Percentiles rank a stretch among this genome's conserved stretches.
Evolutionary conservation across 53 echinoderm and acorn worm species (phyloP).

Genomic region (Pentamera pediparva): DNA sequence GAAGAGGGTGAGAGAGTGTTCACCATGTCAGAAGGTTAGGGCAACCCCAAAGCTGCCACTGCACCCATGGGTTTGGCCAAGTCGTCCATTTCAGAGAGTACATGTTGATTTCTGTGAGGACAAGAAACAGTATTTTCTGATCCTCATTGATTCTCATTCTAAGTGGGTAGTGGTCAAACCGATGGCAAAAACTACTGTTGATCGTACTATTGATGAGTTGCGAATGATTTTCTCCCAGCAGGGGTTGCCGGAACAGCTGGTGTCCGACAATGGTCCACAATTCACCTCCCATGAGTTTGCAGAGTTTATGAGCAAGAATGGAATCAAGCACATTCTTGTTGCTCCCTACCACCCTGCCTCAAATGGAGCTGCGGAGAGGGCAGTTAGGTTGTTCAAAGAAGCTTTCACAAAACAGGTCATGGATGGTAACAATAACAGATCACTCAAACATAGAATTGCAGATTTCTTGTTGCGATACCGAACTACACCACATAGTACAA

Average conservation of each 20-base stretch:
- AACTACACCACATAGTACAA: slow-evolving; percentile 47
- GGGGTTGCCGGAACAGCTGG: slow-evolving; percentile 58
- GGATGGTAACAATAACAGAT: slow-evolving; percentile 20
- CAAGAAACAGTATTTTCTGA: slow-evolving; percentile 35
- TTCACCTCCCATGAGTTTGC: slow-evolving; percentile 47
- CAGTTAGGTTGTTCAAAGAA: background rate
- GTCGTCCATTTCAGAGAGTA: slow-evolving; percentile 41
- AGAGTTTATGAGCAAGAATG: slow-evolving; percentile 43
- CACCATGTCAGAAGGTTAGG: slow-evolving; percentile 26
- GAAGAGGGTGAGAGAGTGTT: slow-evolving; percentile 32
- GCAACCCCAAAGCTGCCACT: slow-evolving; percentile 39
- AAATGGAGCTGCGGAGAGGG: slow-evolving; percentile 39
- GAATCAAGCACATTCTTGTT: slow-evolving; percentile 41
- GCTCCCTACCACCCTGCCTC: slow-evolving; percentile 54
- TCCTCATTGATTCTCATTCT: slow-evolving; percentile 51
- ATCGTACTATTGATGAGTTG: slow-evolving; percentile 42
- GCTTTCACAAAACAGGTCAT: slow-evolving; percentile 25
- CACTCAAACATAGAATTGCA: slow-evolving; percentile 36
- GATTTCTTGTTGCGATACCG: slow-evolving; percentile 46
- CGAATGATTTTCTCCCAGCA: slow-evolving; percentile 39
- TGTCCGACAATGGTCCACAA: slow-evolving; percentile 51
- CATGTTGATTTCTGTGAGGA: slow-evolving; percentile 54
- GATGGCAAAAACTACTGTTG: slow-evolving; percentile 46
- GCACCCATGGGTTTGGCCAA: slow-evolving; percentile 53
- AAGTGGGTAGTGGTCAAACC: slow-evolving; percentile 54